Conservation (phyloP, 2,797 vertebrate genomes). For the Amblyraja radiata region DNA sequence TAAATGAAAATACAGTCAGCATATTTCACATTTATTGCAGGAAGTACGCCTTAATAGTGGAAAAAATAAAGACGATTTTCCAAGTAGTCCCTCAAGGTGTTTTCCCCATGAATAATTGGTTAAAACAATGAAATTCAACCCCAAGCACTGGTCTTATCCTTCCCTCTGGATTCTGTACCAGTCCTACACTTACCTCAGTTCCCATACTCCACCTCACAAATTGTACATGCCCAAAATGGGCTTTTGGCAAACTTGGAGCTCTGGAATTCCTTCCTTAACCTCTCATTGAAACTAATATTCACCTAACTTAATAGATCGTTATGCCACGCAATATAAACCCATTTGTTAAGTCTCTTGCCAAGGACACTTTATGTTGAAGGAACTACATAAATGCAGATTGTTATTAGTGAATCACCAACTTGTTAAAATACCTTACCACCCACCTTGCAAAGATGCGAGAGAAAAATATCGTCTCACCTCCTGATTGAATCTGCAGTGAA, state of each 20-base stretch:
- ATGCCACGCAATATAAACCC: neutral
- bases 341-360: neutral
- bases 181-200: neutral
- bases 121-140: no score
- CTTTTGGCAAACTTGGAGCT: neutral
- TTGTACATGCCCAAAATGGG: neutral
- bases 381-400: neutral
- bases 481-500: slow-evolving; percentile 94
- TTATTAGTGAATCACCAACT: neutral
- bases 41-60: no score
- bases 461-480: slow-evolving; percentile 62
- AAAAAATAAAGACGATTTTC: no score
- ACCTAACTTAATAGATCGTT: neutral
- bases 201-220: neutral
- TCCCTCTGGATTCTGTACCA: neutral
- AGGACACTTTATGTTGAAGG: neutral
- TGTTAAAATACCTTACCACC: neutral
- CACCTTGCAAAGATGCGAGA: no score
- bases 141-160: neutral
- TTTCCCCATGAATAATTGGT: no score
- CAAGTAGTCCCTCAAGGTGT: no score
- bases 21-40: no score
- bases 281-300: neutral
- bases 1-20: no score
- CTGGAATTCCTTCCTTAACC: neutral